Percentiles rank a stretch among this genome's conserved stretches.
Conservation (phyloP, 2,797 vertebrate species). For the Dicrostonyx torquatus region DNA sequence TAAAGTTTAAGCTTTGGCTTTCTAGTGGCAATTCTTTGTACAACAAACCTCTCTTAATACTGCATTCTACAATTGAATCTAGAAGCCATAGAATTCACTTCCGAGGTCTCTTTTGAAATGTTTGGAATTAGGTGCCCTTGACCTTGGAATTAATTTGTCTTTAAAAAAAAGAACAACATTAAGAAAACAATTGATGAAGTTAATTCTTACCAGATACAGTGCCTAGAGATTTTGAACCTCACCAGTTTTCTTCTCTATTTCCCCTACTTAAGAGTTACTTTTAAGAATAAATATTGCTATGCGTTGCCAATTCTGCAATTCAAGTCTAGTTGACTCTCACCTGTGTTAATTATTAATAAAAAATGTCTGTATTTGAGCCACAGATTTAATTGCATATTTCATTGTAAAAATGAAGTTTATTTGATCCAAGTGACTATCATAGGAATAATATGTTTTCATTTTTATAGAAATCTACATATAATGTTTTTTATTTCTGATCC, state of each 20-base stretch:
- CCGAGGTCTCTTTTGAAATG: neutral
- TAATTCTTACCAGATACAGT: neutral
- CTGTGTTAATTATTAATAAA: slow-evolving; percentile 28
- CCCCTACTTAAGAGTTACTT: neutral
- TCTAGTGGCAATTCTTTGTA: neutral
- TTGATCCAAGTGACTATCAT: slow-evolving; percentile 45
- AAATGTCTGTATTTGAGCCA: slow-evolving; percentile 37
- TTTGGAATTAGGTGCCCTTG: neutral
- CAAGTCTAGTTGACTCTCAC: neutral
- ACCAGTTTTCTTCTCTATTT: neutral
- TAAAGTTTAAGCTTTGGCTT: neutral
- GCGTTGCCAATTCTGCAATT: neutral
- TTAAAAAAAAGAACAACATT: neutral
- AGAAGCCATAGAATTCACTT: neutral
- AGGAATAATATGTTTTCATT: neutral
- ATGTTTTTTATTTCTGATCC: slow-evolving; percentile 27
- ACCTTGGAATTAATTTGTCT: neutral
- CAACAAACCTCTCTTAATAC: neutral
- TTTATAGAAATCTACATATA: slow-evolving; percentile 10
- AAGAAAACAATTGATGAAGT: neutral
- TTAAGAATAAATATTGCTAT: neutral
- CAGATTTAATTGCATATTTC: slow-evolving; percentile 41
- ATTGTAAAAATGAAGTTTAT: slow-evolving; percentile 61
- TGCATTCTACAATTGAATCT: neutral
- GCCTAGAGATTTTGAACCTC: neutral